phyloP scores from a whole-genome alignment of 1,140 invertebrate species.

The Theocolax elegans region DNA sequence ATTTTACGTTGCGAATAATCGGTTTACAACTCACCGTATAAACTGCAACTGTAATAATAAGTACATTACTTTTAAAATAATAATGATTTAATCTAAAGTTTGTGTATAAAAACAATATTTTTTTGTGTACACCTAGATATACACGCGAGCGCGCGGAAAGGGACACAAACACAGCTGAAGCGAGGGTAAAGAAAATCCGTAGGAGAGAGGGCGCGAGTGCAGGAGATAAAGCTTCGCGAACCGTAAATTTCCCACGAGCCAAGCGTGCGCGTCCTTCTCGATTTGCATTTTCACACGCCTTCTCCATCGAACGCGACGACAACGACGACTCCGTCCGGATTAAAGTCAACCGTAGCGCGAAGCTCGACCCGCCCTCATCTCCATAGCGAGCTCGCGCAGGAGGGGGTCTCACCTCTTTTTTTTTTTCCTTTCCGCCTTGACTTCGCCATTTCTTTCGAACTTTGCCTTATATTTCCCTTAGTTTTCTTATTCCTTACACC shows the following conservation, averaged over 20 bases:
- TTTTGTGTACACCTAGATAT: no score
- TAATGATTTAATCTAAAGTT: no score
- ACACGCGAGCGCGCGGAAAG: no score
- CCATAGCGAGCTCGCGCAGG: conserved; percentile 8
- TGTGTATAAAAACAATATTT: no score
- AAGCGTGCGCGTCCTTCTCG: conserved; percentile 6
- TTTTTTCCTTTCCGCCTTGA: not conserved
- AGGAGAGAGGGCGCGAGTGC: not conserved
- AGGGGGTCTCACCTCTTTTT: not conserved
- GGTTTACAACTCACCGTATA: no score
- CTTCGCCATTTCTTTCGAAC: conserved; percentile 26
- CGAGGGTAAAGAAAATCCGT: not conserved
- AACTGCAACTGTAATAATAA: no score
- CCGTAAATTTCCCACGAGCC: conserved; percentile 18
- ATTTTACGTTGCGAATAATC: no score
- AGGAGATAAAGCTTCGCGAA: conserved; percentile 6
- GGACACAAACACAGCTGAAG: no score
- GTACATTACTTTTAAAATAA: no score
- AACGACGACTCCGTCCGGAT: conserved; percentile 16
- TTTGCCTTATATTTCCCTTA: conserved; percentile 18
- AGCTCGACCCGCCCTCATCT: not conserved
- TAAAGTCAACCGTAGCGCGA: conserved; percentile 25
- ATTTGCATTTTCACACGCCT: conserved; percentile 34
- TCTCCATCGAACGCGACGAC: not conserved
- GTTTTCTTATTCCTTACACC: conserved; percentile 19